phyloP scores from a whole-genome alignment of 92 coral and sea anemone genomes.

The Parazoanthus darwini region DNA sequence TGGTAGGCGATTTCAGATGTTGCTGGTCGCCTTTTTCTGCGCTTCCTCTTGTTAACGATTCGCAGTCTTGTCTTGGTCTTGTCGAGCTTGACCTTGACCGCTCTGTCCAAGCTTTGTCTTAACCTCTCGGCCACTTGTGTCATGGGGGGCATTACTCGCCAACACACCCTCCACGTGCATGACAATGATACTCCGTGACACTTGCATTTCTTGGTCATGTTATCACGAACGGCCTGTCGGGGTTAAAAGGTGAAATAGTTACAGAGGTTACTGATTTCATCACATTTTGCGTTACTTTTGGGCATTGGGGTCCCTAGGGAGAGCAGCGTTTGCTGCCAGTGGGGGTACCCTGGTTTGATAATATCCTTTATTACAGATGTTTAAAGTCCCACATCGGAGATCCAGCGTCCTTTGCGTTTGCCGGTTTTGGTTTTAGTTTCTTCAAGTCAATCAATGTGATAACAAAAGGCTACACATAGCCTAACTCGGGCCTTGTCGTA shows the following conservation, averaged over 20 bases:
- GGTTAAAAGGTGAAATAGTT: background rate
- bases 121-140: conserved; percentile 61
- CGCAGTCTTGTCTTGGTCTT: conserved; percentile 65
- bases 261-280: too few species aligned
- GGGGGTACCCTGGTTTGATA: too few species aligned
- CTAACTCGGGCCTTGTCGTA: too few species aligned
- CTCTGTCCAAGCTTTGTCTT: conserved; percentile 67
- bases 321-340: too few species aligned
- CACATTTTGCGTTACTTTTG: too few species aligned
- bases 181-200: conserved; percentile 91
- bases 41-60: conserved; percentile 50
- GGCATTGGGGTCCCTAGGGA: too few species aligned
- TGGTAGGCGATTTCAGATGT: conserved; percentile 65
- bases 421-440: too few species aligned
- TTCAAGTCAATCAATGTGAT: too few species aligned
- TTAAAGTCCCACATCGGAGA: too few species aligned
- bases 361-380: too few species aligned
- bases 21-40: conserved; percentile 59
- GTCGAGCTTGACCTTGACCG: conserved; percentile 69
- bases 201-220: conserved; percentile 78
- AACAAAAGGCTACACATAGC: too few species aligned
- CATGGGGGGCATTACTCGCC: conserved; percentile 86
- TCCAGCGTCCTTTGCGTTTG: too few species aligned
- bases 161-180: conserved; percentile 78
- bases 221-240: conserved; percentile 75